Evolutionary conservation across 1,140 invertebrate genomes (phyloP).

Genomic region (Ylistrum balloti): DNA sequence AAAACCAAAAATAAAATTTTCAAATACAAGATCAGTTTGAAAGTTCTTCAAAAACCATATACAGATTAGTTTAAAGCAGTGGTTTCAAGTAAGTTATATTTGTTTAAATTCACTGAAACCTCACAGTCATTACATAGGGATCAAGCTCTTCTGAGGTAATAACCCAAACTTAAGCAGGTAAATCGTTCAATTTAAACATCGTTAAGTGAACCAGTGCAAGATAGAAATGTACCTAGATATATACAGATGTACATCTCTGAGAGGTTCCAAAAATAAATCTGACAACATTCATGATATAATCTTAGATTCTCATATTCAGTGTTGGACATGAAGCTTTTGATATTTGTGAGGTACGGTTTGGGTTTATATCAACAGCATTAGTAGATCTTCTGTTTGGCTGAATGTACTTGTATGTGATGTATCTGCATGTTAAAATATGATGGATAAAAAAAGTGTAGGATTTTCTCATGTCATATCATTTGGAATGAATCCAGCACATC

Average conservation of each 20-base stretch:
- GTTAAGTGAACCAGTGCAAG: slow-evolving; percentile 15
- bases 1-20: not conserved
- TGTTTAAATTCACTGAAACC: slow-evolving; percentile 40
- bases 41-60: not conserved
- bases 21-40: not conserved
- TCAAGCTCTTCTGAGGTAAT: slow-evolving; percentile 17
- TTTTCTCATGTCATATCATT: slow-evolving; percentile 8
- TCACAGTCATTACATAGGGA: not conserved
- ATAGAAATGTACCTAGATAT: not conserved
- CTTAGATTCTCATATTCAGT: slow-evolving; percentile 29
- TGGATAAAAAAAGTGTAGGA: not conserved
- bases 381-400: not conserved
- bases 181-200: slow-evolving; percentile 34
- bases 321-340: slow-evolving; percentile 24
- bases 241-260: not conserved
- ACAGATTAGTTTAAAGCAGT: slow-evolving; percentile 2
- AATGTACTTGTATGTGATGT: slow-evolving; percentile 17
- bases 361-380: not conserved
- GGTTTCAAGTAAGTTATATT: slow-evolving; percentile 9
- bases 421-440: not conserved
- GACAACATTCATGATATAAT: not conserved
- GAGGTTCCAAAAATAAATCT: not conserved
- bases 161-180: slow-evolving; percentile 11
- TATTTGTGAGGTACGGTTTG: slow-evolving; percentile 34
- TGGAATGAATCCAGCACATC: not conserved